These are phyloP conservation scores for Engystomops pustulosus DNA, from an alignment of 2,113 vertebrate species.

Conservation along the genomic window DNA sequence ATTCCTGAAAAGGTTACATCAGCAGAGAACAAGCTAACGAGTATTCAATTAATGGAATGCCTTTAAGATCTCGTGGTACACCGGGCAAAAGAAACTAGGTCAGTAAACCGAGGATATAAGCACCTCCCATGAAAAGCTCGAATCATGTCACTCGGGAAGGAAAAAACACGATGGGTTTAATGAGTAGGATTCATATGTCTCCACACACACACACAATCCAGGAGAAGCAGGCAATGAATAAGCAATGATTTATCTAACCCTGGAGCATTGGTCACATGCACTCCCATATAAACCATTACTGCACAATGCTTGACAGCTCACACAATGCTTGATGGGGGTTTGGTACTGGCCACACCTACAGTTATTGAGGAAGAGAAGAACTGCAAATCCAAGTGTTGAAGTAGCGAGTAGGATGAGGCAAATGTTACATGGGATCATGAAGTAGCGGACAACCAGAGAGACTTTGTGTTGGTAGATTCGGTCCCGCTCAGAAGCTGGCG, in stretches of 20 bases:
- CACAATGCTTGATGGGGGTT: not conserved
- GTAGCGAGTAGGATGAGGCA: conserved; percentile 95
- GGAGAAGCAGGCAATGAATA: conserved; percentile 9
- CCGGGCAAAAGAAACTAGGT: conserved; percentile 49
- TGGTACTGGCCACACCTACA: conserved; percentile 81
- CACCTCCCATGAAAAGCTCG: conserved; percentile 44
- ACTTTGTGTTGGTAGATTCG: conserved; percentile 90
- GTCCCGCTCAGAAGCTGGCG: conserved; percentile 78
- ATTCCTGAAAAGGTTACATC: conserved; percentile 21
- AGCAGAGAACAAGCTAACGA: conserved; percentile 28
- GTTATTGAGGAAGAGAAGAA: conserved; percentile 95
- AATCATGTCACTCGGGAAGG: conserved; percentile 18
- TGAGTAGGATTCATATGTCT: conserved; percentile 15
- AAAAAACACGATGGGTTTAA: conserved; percentile 16
- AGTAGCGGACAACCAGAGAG: conserved; percentile 92
- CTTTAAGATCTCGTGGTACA: conserved; percentile 42
- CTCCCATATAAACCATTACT: conserved; percentile 11
- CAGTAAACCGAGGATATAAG: conserved; percentile 49
- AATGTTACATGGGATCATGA: conserved; percentile 98
- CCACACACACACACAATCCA: conserved; percentile 14
- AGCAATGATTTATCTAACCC: conserved; percentile 39
- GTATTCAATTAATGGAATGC: conserved; percentile 40
- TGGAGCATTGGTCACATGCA: conserved; percentile 22
- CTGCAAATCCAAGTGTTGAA: conserved; percentile 89
- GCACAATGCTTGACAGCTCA: conserved; percentile 32